phyloP scores from a whole-genome alignment of 2,797 vertebrate species.

The Perdix hodgsoniae region DNA sequence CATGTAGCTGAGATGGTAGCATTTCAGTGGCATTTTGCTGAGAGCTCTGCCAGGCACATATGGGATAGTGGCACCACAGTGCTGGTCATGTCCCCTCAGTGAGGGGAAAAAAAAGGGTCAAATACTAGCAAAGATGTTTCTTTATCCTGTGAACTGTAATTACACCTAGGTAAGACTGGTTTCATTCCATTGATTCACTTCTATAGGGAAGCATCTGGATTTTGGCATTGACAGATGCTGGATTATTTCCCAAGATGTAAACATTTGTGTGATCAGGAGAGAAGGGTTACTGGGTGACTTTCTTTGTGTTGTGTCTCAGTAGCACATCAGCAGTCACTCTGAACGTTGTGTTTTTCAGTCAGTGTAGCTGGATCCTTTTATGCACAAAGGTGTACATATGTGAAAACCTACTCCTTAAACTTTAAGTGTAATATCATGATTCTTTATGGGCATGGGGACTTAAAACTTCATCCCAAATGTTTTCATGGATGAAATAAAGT shows the following conservation, averaged over 20 bases:
- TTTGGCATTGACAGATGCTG: not conserved
- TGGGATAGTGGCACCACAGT: not conserved
- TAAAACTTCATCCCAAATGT: not conserved
- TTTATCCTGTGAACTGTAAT: not conserved
- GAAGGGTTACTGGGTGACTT: not conserved
- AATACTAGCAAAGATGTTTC: not conserved
- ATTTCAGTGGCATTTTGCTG: not conserved
- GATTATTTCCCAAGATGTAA: not conserved
- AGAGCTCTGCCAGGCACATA: not conserved
- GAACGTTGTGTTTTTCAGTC: not conserved
- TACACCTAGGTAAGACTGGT: not conserved
- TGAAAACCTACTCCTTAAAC: not conserved
- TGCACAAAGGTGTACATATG: accelerated
- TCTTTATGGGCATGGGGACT: not conserved
- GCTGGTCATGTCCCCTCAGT: not conserved
- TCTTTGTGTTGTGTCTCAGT: not conserved
- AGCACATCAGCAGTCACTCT: not conserved
- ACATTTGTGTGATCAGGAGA: not conserved
- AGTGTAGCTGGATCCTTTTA: not conserved
- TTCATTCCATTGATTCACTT: not conserved
- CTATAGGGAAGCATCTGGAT: not conserved
- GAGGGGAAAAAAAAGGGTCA: not conserved
- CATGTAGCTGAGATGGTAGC: accelerated
- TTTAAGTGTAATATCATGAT: not conserved
- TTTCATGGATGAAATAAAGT: not conserved